Conservation (phyloP, 1,140 invertebrate genomes). For the Stenopsyche tienmushanensis region DNA sequence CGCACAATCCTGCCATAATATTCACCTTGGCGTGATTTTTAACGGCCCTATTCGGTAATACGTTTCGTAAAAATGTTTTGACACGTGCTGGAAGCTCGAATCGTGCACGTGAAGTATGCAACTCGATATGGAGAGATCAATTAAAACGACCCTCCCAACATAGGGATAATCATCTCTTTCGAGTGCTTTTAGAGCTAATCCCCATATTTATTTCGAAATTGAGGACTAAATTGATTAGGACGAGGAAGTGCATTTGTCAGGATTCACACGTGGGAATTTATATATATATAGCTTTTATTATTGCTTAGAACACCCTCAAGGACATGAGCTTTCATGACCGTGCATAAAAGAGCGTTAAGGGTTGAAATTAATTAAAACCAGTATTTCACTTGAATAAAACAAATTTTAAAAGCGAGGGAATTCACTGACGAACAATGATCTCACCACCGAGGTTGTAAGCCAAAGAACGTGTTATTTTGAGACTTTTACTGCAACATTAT, state of each 20-base stretch:
- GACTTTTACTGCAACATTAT: too few relatives aligned
- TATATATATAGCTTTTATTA: too few relatives aligned
- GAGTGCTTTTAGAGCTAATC: not conserved
- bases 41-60: not conserved
- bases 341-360: too few relatives aligned
- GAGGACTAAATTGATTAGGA: not conserved
- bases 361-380: too few relatives aligned
- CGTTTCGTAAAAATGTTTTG: not conserved
- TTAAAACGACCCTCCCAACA: not conserved
- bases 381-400: too few relatives aligned
- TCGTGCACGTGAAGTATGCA: not conserved
- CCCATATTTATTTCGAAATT: not conserved
- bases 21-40: not conserved
- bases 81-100: not conserved
- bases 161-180: not conserved
- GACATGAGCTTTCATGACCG: too few relatives aligned
- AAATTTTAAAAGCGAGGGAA: too few relatives aligned
- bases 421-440: too few relatives aligned
- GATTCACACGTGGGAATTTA: not conserved
- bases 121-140: not conserved
- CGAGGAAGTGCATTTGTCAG: not conserved
- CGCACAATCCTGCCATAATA: not conserved
- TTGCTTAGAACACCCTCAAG: too few relatives aligned
- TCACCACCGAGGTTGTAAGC: too few relatives aligned
- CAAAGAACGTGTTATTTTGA: too few relatives aligned